Conservation (phyloP, 2,113 vertebrate species). For the Ceyx cyanopectus region DNA sequence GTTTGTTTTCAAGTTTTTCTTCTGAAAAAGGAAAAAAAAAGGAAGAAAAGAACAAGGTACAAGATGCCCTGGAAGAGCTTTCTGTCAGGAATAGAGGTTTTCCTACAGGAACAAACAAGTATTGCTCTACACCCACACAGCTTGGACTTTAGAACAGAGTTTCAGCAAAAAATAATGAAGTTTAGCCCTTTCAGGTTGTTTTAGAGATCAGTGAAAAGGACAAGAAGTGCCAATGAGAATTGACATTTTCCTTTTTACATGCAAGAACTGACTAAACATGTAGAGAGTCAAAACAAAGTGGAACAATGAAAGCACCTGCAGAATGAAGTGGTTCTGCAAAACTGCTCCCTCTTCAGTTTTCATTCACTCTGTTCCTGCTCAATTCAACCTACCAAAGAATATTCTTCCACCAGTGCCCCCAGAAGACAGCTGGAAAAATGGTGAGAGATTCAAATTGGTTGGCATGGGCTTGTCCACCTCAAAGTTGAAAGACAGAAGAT, state of each 20-base stretch:
- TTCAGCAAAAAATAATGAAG: conserved; percentile 3
- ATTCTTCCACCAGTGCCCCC: not conserved
- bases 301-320: not conserved
- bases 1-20: not conserved
- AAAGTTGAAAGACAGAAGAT: not conserved
- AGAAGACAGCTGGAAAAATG: not conserved
- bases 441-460: not conserved
- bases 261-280: not conserved
- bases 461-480: not conserved
- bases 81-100: conserved; percentile 31
- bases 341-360: not conserved
- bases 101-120: not conserved
- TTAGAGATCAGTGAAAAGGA: not conserved
- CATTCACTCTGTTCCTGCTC: not conserved
- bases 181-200: not conserved
- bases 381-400: not conserved
- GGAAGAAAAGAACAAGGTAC: not conserved
- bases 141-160: not conserved
- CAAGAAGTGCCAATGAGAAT: not conserved
- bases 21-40: not conserved
- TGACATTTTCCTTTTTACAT: not conserved
- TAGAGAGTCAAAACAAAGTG: not conserved
- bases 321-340: not conserved
- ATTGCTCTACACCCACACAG: not conserved
- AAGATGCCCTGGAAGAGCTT: conserved; percentile 24